Evolutionary conservation across 2,888 invertebrate species (phyloP), one percentile per base, ranked within the genome.

Genomic region (Pasiphila rectangulata): DNA sequence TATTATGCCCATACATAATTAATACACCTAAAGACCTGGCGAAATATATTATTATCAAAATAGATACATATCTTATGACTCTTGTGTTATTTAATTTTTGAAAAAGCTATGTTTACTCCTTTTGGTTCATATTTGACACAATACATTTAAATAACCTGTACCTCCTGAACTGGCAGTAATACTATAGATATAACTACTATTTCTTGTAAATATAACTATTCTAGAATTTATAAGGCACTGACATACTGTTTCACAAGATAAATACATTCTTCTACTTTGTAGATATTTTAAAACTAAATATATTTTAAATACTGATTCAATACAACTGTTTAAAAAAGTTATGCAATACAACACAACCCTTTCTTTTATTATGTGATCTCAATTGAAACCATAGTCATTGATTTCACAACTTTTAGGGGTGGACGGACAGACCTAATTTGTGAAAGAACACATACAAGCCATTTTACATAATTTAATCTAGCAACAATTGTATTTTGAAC

Each of bases 401-500:
- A 21, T 10, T 20, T 16, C 9, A 32, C 30, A 29, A 21, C 29
- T 23, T 1, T 27, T 27, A n/a, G n/a, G 27, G 51, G 57, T 64
- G 69, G 69, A 71, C 66, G 67, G 70, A 56, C 37, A 52, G n/a
- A n/a, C n/a, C 46, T 43, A 55, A 56, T 45, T 44, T 54, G 54
- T 49, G 40, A 34, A 15, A 2, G 4, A 47, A 46, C 29, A 27
- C 13, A 27, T 25, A 37, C 16, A 20, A 29, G 34, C 24, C 15
- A 24, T 20, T 21, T 27, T 15, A 1, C 19, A 39, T 25, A 54
- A 51, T 59, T 80, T 61, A 89, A 77, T 89, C 89, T 44, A 89
- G 75, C 52, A 89, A 66, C 59, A 89, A 69, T 62, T 89, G 84
- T 72, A 89, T 88, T 59, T 82, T 75, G 63, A 87, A 89, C 78